These are phyloP conservation scores for Ceraclea dissimilis DNA, from an alignment of 2,888 invertebrate genomes.

Conservation along the genomic window DNA sequence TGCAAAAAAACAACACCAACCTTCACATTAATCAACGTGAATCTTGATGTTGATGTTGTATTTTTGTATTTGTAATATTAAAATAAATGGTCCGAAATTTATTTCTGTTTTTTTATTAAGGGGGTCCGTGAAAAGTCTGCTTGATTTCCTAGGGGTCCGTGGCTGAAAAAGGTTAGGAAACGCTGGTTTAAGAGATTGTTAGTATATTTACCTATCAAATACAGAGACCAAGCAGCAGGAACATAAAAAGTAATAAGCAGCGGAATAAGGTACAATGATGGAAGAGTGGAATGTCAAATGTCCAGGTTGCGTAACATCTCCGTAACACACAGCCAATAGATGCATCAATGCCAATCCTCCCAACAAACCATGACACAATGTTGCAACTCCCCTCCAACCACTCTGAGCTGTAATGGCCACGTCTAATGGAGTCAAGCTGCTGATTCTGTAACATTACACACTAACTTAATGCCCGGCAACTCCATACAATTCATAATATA, in stretches of 20 bases:
- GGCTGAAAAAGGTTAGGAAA: too few relatives aligned
- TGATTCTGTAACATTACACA: constrained; percentile 34
- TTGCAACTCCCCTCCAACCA: constrained; percentile 44
- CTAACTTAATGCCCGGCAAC: neutral
- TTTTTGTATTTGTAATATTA: too few relatives aligned
- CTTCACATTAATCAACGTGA: too few relatives aligned
- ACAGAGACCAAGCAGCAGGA: constrained; percentile 52
- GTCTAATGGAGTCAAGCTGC: constrained; percentile 46
- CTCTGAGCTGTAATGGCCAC: constrained; percentile 47
- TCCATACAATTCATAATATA: neutral
- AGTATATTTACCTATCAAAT: constrained; percentile 52
- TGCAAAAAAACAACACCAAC: too few relatives aligned
- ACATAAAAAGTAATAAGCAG: constrained; percentile 51
- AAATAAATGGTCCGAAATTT: too few relatives aligned
- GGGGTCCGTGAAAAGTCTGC: too few relatives aligned
- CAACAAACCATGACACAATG: constrained; percentile 52
- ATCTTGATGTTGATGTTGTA: too few relatives aligned
- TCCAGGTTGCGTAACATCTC: constrained; percentile 41
- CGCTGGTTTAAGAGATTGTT: too few relatives aligned
- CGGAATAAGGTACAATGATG: constrained; percentile 46
- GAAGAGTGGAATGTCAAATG: constrained; percentile 45
- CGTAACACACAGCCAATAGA: constrained; percentile 49
- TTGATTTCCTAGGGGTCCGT: too few relatives aligned
- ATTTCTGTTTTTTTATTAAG: too few relatives aligned
- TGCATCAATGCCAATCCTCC: constrained; percentile 54